A percentile compares a stretch with the other conserved stretches of the same genome.
phyloP scores from a whole-genome alignment of 1,140 invertebrate genomes.

The Rhagoletis pomonella region DNA sequence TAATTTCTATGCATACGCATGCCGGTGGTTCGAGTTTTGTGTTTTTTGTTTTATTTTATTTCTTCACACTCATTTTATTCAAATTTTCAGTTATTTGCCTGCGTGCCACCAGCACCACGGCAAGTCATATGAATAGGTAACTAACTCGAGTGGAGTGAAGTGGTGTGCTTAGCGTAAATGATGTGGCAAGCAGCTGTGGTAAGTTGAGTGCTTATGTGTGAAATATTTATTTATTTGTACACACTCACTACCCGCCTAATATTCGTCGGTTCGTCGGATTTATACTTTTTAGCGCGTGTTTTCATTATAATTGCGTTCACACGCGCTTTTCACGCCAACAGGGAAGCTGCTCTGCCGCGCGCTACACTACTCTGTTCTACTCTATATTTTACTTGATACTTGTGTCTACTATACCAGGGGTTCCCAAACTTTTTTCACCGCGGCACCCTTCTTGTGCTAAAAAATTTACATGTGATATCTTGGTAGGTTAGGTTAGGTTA shows the following conservation, averaged over 20 bases:
- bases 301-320: background rate
- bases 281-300: background rate
- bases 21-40: background rate
- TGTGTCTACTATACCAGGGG: too few relatives aligned
- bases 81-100: conserved; percentile 15
- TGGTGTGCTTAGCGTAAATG: background rate
- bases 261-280: background rate
- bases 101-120: too few relatives aligned
- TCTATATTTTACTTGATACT: too few relatives aligned
- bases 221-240: background rate
- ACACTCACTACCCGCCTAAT: background rate
- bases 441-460: too few relatives aligned
- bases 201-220: background rate
- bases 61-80: conserved; percentile 18
- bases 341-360: too few relatives aligned
- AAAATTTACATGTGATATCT: too few relatives aligned
- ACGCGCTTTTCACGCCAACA: background rate
- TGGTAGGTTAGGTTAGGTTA: too few relatives aligned
- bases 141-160: background rate
- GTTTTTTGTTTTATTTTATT: background rate
- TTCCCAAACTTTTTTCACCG: too few relatives aligned
- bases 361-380: too few relatives aligned
- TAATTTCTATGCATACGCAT: background rate
- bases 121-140: conserved; percentile 33
- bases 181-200: conserved; percentile 28